These are phyloP conservation scores for Ceyx erithaca DNA, from an alignment of 2,797 vertebrate species.

Conservation along the genomic window DNA sequence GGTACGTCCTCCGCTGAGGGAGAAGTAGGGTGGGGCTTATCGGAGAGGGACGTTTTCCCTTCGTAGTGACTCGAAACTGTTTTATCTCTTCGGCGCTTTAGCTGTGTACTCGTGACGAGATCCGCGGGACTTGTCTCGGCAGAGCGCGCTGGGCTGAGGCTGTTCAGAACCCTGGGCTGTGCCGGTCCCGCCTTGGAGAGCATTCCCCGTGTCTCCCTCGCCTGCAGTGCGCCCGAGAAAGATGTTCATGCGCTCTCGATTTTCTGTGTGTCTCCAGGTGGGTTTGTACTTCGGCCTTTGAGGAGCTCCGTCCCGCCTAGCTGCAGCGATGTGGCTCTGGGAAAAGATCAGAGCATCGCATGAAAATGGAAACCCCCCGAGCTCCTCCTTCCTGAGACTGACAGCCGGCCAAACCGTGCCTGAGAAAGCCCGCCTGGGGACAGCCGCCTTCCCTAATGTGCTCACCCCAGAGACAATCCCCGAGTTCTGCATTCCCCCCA, in stretches of 20 bases:
- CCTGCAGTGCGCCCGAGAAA: rapidly evolving
- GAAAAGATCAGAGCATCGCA: slow-evolving; percentile 60
- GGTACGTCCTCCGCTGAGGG: neutral
- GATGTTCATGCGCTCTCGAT: neutral
- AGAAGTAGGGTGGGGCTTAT: rapidly evolving
- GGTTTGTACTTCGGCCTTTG: neutral
- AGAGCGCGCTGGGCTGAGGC: neutral
- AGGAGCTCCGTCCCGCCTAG: neutral
- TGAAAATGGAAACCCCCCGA: neutral
- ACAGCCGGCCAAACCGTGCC: neutral
- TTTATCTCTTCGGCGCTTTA: neutral
- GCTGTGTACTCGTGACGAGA: neutral
- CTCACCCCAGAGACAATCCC: slow-evolving; percentile 94
- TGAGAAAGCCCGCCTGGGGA: neutral
- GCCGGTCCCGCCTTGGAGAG: neutral
- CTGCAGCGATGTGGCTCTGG: slow-evolving; percentile 69
- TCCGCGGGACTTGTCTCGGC: rapidly evolving
- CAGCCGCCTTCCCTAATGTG: slow-evolving; percentile 84
- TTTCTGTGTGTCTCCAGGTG: neutral
- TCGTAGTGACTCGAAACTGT: rapidly evolving
- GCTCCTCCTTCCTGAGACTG: slow-evolving; percentile 1
- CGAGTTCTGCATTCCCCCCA: slow-evolving; percentile 93
- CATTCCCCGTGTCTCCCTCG: rapidly evolving
- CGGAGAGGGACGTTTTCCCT: rapidly evolving
- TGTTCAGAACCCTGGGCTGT: neutral